Conservation (phyloP, 2,888 invertebrate species). For the Apotomis capreana region DNA sequence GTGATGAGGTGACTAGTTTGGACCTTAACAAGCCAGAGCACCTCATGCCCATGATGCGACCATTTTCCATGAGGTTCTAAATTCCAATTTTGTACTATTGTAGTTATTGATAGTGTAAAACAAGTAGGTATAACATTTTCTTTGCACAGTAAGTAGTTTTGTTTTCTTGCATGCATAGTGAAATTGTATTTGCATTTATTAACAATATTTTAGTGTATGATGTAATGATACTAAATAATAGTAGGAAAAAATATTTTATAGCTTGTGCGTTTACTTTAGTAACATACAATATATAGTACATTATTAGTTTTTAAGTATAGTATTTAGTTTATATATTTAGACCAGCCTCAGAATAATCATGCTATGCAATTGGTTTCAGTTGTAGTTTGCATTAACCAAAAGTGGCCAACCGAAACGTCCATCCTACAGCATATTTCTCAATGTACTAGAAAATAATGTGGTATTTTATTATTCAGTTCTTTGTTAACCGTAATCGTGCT, state of each 20-base stretch:
- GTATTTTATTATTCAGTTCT: too few relatives aligned
- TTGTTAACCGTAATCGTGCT: too few relatives aligned
- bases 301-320: too few relatives aligned
- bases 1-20: conserved; percentile 67
- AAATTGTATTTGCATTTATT: neutral
- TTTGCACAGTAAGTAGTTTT: neutral
- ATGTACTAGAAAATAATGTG: too few relatives aligned
- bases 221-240: neutral
- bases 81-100: conserved; percentile 7
- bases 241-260: neutral
- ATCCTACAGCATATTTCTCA: too few relatives aligned
- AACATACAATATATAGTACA: neutral
- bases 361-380: too few relatives aligned
- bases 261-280: too few relatives aligned
- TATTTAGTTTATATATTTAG: too few relatives aligned
- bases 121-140: neutral
- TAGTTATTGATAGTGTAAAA: neutral
- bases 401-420: too few relatives aligned
- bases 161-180: neutral
- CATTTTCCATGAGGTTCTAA: conserved; percentile 76
- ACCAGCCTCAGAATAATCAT: too few relatives aligned
- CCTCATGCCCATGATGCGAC: conserved; percentile 79
- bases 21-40: conserved; percentile 72
- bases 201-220: neutral
- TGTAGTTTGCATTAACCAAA: too few relatives aligned